Percentiles rank a stretch among this genome's conserved stretches.
Evolutionary conservation across 2,888 invertebrate genomes (phyloP).

Genomic region (Formica aserva): DNA sequence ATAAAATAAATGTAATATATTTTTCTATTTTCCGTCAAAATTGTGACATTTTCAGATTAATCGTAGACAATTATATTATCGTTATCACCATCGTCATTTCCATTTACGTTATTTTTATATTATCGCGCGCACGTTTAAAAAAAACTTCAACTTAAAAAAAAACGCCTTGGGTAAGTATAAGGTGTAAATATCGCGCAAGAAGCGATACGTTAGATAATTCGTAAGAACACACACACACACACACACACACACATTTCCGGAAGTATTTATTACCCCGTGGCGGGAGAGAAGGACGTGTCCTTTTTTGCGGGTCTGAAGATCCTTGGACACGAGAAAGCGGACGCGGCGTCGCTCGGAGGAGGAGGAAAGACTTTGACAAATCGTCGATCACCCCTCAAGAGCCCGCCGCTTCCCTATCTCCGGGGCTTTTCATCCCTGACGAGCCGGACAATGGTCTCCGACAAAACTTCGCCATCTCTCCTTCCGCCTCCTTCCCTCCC

Average conservation of each 20-base stretch:
- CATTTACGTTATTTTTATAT: background rate
- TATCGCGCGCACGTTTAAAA: background rate
- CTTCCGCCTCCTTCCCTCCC: background rate
- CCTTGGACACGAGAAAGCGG: constrained; percentile 59
- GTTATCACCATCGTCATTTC: background rate
- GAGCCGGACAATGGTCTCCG: constrained; percentile 68
- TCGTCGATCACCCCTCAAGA: constrained; percentile 80
- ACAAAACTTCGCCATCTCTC: constrained; percentile 57
- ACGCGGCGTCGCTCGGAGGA: constrained; percentile 60
- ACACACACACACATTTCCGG: constrained; percentile 29
- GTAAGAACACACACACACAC: constrained; percentile 18
- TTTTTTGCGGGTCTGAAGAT: constrained; percentile 63
- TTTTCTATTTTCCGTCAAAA: background rate
- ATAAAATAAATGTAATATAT: background rate
- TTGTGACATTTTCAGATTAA: background rate
- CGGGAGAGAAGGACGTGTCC: constrained; percentile 20
- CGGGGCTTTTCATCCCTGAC: constrained; percentile 60
- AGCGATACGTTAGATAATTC: constrained; percentile 50
- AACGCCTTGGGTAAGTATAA: background rate
- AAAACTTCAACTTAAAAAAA: background rate
- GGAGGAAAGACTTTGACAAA: constrained; percentile 82
- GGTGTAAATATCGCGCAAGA: constrained; percentile 19
- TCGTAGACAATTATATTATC: background rate
- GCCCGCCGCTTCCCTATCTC: constrained; percentile 73
- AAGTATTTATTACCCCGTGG: constrained; percentile 52